phyloP scores from a whole-genome alignment of 2,797 vertebrate genomes.

The Cottoperca gobio region DNA sequence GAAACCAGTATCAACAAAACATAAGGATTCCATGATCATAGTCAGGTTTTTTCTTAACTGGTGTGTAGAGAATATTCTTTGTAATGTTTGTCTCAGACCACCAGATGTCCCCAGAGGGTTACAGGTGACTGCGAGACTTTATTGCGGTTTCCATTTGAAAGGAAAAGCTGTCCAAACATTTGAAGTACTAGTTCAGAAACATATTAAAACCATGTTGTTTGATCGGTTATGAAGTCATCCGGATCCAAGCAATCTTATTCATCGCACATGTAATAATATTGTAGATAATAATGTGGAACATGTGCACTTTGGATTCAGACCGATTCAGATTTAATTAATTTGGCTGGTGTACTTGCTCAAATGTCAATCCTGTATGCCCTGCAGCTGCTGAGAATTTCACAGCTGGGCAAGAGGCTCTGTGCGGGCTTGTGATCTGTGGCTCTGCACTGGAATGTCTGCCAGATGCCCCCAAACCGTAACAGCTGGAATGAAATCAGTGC shows the following conservation, averaged over 20 bases:
- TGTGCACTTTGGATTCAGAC: conserved; percentile 1
- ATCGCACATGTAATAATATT: conserved; percentile 17
- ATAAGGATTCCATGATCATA: background rate
- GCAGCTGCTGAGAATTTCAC: conserved; percentile 72
- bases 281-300: background rate
- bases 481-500: conserved; percentile 68
- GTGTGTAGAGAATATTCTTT: background rate
- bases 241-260: conserved; percentile 5
- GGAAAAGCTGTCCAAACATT: background rate
- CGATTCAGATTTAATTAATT: conserved; percentile 41
- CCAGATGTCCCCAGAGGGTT: conserved; percentile 62
- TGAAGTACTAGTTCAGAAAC: conserved; percentile 15
- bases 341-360: conserved; percentile 45
- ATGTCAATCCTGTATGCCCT: conserved; percentile 47
- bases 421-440: conserved; percentile 46
- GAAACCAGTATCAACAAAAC: background rate
- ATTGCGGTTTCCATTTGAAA: background rate
- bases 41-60: background rate
- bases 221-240: conserved; percentile 7
- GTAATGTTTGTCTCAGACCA: conserved; percentile 29
- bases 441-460: conserved; percentile 62
- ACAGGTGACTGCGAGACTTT: background rate
- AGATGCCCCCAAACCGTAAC: conserved; percentile 65
- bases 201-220: conserved; percentile 13
- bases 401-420: conserved; percentile 50